These are phyloP conservation scores for Cotesia chilonis DNA, from an alignment of 1,140 invertebrate genomes.

Conservation along the genomic window DNA sequence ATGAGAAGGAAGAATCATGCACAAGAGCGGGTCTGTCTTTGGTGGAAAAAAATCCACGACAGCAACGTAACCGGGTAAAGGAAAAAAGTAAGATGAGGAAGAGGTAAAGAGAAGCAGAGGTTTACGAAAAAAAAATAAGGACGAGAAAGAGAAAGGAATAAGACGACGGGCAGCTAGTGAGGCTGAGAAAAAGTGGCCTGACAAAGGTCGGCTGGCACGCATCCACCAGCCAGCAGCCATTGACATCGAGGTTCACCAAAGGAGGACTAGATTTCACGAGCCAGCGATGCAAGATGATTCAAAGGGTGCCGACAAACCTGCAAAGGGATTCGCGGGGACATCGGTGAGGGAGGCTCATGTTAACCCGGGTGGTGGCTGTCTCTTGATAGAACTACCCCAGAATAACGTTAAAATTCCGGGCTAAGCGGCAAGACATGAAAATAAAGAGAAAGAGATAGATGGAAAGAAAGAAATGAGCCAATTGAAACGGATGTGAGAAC, in stretches of 20 bases:
- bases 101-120: conserved; percentile 34
- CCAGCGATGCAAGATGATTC: conserved; percentile 62
- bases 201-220: conserved; percentile 57
- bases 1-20: conserved; percentile 23
- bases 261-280: conserved; percentile 67
- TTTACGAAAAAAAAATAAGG: conserved; percentile 27
- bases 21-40: conserved; percentile 6
- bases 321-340: conserved; percentile 61
- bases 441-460: conserved; percentile 4
- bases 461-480: conserved; percentile 1
- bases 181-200: conserved; percentile 48
- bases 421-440: not conserved
- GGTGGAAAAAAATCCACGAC: conserved; percentile 33
- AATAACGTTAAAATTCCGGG: not conserved
- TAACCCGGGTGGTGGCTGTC: conserved; percentile 37
- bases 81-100: conserved; percentile 37
- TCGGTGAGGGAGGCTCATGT: conserved; percentile 35
- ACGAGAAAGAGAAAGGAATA: conserved; percentile 38
- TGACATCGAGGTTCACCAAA: conserved; percentile 59
- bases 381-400: conserved; percentile 11
- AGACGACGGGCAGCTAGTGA: conserved; percentile 35
- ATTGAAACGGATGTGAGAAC: conserved; percentile 31
- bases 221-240: conserved; percentile 51
- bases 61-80: conserved; percentile 35
- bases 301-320: conserved; percentile 60